phyloP scores from a whole-genome alignment of 2,888 invertebrate genomes.

The Ferrisia virgata region DNA sequence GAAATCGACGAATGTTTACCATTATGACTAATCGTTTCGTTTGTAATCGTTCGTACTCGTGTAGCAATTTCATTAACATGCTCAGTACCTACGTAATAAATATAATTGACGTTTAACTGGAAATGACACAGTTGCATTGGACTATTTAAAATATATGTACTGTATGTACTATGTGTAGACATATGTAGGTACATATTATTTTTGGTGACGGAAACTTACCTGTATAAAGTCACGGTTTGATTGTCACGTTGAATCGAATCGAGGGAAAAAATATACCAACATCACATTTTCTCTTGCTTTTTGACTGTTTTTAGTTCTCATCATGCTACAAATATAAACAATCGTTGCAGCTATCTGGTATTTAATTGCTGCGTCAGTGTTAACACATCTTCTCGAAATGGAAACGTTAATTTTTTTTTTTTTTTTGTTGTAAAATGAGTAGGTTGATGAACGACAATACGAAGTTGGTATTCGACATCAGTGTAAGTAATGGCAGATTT shows the following conservation, averaged over 20 bases:
- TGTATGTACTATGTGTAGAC: too few relatives aligned
- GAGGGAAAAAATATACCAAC: too few relatives aligned
- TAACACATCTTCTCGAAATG: not conserved
- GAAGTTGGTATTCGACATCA: too few relatives aligned
- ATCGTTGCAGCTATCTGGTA: not conserved
- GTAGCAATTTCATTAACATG: not conserved
- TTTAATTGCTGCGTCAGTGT: not conserved
- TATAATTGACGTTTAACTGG: not conserved
- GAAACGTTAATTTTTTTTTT: not conserved
- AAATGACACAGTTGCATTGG: constrained; percentile 16
- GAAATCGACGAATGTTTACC: not conserved
- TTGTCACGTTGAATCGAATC: not conserved
- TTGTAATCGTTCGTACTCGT: not conserved
- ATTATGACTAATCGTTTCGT: not conserved
- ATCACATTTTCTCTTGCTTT: not conserved
- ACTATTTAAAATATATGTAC: not conserved
- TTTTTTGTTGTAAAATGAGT: not conserved
- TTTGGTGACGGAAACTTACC: constrained; percentile 12
- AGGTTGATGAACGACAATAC: not conserved
- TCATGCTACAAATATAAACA: not conserved
- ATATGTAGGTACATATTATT: too few relatives aligned
- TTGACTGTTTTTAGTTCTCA: not conserved
- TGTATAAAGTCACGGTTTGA: constrained; percentile 21
- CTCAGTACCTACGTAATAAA: too few relatives aligned
- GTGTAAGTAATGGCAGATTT: too few relatives aligned